These are phyloP conservation scores for Drosophila watanabei DNA, from an alignment of 1,140 invertebrate genomes.

Conservation along the genomic window DNA sequence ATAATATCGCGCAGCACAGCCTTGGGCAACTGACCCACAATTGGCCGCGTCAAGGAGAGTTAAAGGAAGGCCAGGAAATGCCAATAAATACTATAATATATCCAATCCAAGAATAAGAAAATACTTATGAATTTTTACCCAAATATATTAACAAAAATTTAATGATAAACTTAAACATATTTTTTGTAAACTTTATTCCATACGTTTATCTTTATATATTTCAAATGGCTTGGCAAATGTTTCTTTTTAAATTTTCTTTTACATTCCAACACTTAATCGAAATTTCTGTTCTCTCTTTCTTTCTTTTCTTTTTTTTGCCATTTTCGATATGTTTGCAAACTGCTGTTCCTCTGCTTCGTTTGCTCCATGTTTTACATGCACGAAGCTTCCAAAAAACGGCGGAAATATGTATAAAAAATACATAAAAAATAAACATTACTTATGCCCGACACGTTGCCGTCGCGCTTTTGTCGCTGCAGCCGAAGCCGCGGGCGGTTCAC, in stretches of 20 bases:
- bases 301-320: conserved; percentile 27
- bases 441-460: conserved; percentile 68
- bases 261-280: conserved; percentile 19
- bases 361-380: conserved; percentile 59
- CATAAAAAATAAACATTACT: conserved; percentile 72
- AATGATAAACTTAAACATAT: neutral
- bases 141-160: neutral
- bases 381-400: conserved; percentile 23
- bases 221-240: conserved; percentile 2
- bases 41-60: conserved; percentile 7
- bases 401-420: conserved; percentile 44
- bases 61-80: conserved; percentile 7
- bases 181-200: neutral
- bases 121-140: neutral
- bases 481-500: conserved; percentile 27
- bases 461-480: conserved; percentile 54
- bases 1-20: conserved; percentile 55
- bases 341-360: conserved; percentile 14
- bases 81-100: conserved; percentile 10
- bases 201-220: neutral
- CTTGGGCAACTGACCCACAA: conserved; percentile 42
- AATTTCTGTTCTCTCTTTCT: neutral
- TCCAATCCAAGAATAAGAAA: neutral
- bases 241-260: conserved; percentile 5
- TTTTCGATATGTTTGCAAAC: conserved; percentile 35